Evolutionary conservation across 1,140 invertebrate species (phyloP).

Genomic region (Rhizoglyphus robini): DNA sequence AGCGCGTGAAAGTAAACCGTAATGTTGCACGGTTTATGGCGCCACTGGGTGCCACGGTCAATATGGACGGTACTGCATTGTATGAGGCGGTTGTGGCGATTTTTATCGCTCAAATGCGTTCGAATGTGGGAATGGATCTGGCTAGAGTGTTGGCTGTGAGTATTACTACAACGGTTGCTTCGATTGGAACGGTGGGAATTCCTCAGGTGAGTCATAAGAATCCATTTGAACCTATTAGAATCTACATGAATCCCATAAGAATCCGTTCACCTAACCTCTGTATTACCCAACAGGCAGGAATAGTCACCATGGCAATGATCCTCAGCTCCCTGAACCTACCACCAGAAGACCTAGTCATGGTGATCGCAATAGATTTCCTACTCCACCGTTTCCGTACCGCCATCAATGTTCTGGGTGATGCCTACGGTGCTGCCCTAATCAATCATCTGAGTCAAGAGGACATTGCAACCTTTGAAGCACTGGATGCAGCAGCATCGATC

Average conservation of each 20-base stretch:
- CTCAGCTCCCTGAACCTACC: constrained; percentile 49
- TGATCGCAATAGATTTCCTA: constrained; percentile 47
- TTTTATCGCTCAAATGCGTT: constrained; percentile 73
- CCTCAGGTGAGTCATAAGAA: constrained; percentile 48
- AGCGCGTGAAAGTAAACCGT: constrained; percentile 41
- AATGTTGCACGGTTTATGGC: constrained; percentile 53
- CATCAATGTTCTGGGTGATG: constrained; percentile 47
- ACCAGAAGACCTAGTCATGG: constrained; percentile 45
- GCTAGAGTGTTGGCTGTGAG: constrained; percentile 75
- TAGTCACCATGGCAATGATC: constrained; percentile 48
- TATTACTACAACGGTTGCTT: constrained; percentile 81
- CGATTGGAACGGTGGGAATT: constrained; percentile 87
- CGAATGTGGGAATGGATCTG: constrained; percentile 56
- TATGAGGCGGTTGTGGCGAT: constrained; percentile 89
- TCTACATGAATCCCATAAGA: too few relatives aligned
- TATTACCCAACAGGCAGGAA: constrained; percentile 30
- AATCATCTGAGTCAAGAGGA: constrained; percentile 37
- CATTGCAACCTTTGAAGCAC: constrained; percentile 22
- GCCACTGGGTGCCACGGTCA: constrained; percentile 83
- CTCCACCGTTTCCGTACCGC: constrained; percentile 45
- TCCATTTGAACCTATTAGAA: too few relatives aligned
- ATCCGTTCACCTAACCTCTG: not conserved
- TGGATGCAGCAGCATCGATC: not conserved
- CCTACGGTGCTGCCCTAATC: constrained; percentile 44
- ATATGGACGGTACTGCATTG: constrained; percentile 87